These are phyloP conservation scores for Dryocosmus kuriphilus DNA, from an alignment of 2,888 invertebrate species.

Conservation along the genomic window DNA sequence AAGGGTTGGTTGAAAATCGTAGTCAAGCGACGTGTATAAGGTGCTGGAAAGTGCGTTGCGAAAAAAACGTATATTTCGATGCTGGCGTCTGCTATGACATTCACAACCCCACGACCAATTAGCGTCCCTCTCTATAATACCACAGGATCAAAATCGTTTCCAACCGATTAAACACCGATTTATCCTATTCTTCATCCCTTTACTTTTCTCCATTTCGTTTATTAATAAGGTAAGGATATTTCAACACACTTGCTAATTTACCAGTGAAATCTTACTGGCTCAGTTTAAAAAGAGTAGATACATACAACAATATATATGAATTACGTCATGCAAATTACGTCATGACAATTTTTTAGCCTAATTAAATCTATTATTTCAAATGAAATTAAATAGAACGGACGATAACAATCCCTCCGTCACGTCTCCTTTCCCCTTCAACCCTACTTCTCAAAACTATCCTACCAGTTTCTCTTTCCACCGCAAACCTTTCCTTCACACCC, in stretches of 20 bases:
- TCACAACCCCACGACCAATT: slow-evolving; percentile 48
- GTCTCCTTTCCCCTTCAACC: too few relatives aligned
- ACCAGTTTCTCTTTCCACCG: too few relatives aligned
- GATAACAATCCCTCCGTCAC: too few relatives aligned
- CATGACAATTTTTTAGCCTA: too few relatives aligned
- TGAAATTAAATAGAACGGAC: too few relatives aligned
- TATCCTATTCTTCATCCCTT: slow-evolving; percentile 19
- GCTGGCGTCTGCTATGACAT: slow-evolving; percentile 30
- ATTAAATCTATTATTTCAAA: too few relatives aligned
- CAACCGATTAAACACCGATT: slow-evolving; percentile 38
- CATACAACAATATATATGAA: too few relatives aligned
- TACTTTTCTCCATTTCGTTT: not conserved
- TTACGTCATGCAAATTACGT: too few relatives aligned
- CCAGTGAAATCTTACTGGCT: too few relatives aligned
- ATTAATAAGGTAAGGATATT: not conserved
- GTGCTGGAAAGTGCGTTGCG: slow-evolving; percentile 37
- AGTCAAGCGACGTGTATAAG: slow-evolving; percentile 44
- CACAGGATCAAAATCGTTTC: slow-evolving; percentile 40
- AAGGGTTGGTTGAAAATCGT: slow-evolving; percentile 28
- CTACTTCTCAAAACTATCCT: too few relatives aligned
- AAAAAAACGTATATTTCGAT: slow-evolving; percentile 34
- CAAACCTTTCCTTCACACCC: too few relatives aligned
- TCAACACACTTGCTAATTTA: not conserved
- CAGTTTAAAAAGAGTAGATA: too few relatives aligned
- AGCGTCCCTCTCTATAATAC: slow-evolving; percentile 44